Evolutionary conservation across 1,140 invertebrate species (phyloP).

Genomic region (Saccostrea echinata): DNA sequence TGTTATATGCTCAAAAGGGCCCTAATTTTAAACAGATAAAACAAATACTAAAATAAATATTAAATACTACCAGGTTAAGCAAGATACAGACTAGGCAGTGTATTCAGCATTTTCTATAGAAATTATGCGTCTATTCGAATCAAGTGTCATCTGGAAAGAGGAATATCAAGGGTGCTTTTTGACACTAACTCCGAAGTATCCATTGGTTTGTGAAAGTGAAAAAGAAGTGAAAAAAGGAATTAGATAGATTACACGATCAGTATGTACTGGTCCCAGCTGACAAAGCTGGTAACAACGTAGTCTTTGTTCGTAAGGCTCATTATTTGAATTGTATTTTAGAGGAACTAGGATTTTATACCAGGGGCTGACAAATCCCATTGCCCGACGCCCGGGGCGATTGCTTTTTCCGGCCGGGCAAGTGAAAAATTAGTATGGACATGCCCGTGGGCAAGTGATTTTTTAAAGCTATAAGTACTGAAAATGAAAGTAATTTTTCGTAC

Average conservation of each 20-base stretch:
- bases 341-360: too few species aligned
- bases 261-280: too few species aligned
- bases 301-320: too few species aligned
- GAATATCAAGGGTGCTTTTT: background rate
- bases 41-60: too few species aligned
- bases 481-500: background rate
- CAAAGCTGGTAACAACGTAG: too few species aligned
- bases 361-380: too few species aligned
- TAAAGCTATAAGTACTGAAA: background rate
- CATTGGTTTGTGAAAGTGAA: background rate
- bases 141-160: too few species aligned
- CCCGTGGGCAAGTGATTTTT: conserved; percentile 19
- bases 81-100: background rate
- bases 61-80: background rate
- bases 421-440: background rate
- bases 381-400: background rate
- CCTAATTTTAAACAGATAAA: too few species aligned
- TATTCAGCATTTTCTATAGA: background rate
- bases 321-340: too few species aligned
- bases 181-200: background rate
- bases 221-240: too few species aligned
- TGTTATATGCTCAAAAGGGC: too few species aligned
- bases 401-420: background rate
- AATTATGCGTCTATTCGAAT: background rate
- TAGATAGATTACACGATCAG: too few species aligned